These are phyloP conservation scores for Nephrotoma flavescens DNA, from an alignment of 2,888 invertebrate genomes.

Conservation along the genomic window DNA sequence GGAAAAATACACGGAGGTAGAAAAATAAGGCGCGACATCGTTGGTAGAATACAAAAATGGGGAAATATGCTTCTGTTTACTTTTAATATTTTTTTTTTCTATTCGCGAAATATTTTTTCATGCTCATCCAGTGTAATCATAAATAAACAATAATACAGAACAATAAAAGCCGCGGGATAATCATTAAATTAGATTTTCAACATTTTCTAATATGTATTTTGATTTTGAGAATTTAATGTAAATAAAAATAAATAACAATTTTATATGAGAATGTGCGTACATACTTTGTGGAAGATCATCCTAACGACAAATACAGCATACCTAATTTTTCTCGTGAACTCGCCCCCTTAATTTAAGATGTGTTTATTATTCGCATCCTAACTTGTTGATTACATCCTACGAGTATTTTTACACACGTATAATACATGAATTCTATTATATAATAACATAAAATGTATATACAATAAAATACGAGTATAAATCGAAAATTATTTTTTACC, in stretches of 20 bases:
- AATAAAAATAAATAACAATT: background rate
- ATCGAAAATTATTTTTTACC: background rate
- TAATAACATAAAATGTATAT: background rate
- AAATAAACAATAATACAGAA: background rate
- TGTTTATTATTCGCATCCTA: background rate
- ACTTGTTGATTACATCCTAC: background rate
- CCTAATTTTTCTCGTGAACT: too few relatives aligned
- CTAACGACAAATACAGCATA: too few relatives aligned
- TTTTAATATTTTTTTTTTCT: background rate
- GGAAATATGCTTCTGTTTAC: background rate
- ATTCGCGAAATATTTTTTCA: background rate
- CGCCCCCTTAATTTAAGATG: background rate
- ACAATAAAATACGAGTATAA: background rate
- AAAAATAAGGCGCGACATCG: background rate
- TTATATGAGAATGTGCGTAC: background rate
- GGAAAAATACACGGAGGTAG: conserved; percentile 43
- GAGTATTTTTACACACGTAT: background rate
- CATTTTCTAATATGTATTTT: background rate
- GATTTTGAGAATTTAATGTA: background rate
- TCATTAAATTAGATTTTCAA: background rate
- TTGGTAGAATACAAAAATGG: background rate
- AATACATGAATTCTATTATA: background rate
- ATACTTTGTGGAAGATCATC: background rate
- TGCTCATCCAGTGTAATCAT: background rate
- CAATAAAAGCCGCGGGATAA: background rate